Conservation (phyloP, 2,888 invertebrate genomes). For the Tiliacea aurago region DNA sequence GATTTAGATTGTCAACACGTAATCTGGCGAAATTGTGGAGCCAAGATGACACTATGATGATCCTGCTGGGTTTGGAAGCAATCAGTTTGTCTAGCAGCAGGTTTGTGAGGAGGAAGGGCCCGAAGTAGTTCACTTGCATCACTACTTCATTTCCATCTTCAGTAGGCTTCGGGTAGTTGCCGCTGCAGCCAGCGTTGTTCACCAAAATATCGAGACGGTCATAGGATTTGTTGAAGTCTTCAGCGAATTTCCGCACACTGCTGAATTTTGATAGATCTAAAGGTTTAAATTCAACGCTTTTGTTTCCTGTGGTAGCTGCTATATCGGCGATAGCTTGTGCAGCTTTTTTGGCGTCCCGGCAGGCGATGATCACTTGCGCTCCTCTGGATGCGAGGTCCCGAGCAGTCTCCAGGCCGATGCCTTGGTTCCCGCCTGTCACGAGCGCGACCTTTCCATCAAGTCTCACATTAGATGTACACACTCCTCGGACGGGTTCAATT, state of each 20-base stretch:
- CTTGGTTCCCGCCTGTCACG: conserved; percentile 95
- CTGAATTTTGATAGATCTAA: conserved; percentile 88
- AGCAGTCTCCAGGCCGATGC: conserved; percentile 95
- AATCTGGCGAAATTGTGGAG: conserved; percentile 86
- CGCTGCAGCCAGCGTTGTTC: conserved; percentile 91
- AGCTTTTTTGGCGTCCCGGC: conserved; percentile 93
- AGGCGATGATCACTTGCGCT: conserved; percentile 94
- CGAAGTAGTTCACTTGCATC: conserved; percentile 93
- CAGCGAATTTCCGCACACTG: conserved; percentile 91
- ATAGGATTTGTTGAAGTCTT: conserved; percentile 88
- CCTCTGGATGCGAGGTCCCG: conserved; percentile 93
- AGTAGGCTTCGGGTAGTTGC: conserved; percentile 77
- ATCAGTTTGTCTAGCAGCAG: conserved; percentile 89
- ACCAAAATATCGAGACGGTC: conserved; percentile 91
- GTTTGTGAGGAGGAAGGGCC: conserved; percentile 93
- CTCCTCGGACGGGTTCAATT: conserved; percentile 62
- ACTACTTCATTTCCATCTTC: conserved; percentile 91
- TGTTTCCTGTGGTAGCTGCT: conserved; percentile 92
- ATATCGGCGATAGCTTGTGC: conserved; percentile 93
- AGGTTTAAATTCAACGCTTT: conserved; percentile 91
- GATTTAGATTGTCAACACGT: conserved; percentile 75
- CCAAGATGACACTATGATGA: conserved; percentile 85
- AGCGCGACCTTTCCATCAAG: conserved; percentile 91
- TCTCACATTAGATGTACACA: conserved; percentile 76
- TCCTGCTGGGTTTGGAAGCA: conserved; percentile 82